These are phyloP conservation scores for Helicoverpa assulta DNA, from an alignment of 2,888 invertebrate genomes.

Conservation along the genomic window DNA sequence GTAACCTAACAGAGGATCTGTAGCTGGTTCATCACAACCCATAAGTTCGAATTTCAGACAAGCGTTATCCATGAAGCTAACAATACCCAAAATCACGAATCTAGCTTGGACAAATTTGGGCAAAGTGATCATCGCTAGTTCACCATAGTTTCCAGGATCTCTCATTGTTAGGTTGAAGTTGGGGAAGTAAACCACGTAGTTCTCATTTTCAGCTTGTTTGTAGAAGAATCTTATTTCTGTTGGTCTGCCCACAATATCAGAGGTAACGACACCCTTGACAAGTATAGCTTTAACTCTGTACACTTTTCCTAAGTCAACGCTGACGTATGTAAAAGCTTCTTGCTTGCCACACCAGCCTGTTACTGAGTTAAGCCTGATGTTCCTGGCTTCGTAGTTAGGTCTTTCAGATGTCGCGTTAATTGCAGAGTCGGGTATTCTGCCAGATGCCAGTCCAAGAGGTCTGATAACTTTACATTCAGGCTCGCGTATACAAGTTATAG, in stretches of 20 bases:
- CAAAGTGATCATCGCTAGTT: conserved; percentile 98
- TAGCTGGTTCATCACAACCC: conserved; percentile 97
- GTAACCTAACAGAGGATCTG: conserved; percentile 96
- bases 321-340: conserved; percentile 98
- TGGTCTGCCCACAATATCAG: conserved; percentile 98
- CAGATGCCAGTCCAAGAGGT: conserved; percentile 97
- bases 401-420: conserved; percentile 98
- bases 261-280: conserved; percentile 98
- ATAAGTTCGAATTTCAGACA: conserved; percentile 98
- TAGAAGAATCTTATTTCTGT: conserved; percentile 99
- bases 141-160: conserved; percentile 98
- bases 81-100: conserved; percentile 98
- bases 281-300: conserved; percentile 97
- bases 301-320: conserved; percentile 98
- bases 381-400: conserved; percentile 97
- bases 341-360: conserved; percentile 99
- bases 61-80: conserved; percentile 98
- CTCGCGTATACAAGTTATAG: conserved; percentile 97
- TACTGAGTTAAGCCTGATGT: conserved; percentile 96
- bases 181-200: conserved; percentile 99
- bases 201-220: conserved; percentile 97
- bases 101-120: conserved; percentile 98
- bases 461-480: conserved; percentile 98
- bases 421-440: conserved; percentile 97
- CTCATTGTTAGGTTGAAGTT: conserved; percentile 98